These are phyloP conservation scores for Fringilla coelebs DNA, from an alignment of 2,797 vertebrate species.

Conservation along the genomic window DNA sequence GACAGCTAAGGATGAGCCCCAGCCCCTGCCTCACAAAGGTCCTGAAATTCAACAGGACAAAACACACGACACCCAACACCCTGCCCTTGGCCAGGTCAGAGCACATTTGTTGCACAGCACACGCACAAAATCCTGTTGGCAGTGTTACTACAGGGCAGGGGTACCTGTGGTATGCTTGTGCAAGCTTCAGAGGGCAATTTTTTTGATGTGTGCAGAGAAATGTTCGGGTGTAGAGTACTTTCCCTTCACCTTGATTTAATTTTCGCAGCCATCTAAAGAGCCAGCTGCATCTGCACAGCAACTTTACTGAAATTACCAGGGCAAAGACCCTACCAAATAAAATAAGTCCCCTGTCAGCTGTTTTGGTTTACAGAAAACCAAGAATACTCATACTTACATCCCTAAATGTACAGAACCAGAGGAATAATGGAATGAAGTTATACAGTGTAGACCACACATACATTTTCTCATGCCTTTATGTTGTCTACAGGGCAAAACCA, in stretches of 20 bases:
- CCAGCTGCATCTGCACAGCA: background rate
- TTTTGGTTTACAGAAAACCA: conserved; percentile 40
- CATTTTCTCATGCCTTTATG: conserved; percentile 24
- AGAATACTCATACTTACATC: background rate
- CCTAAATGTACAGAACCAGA: background rate
- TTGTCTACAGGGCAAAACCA: background rate
- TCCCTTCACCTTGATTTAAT: background rate
- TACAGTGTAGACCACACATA: background rate
- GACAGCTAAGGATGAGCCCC: background rate
- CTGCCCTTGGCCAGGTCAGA: background rate
- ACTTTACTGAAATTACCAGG: conserved; percentile 37
- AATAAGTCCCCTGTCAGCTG: conserved; percentile 14
- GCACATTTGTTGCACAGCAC: background rate
- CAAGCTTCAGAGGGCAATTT: background rate
- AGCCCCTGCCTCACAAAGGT: background rate
- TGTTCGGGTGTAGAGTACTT: background rate
- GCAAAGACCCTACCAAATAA: conserved; percentile 40
- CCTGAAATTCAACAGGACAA: background rate
- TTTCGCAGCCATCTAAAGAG: background rate
- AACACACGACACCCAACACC: fast-evolving
- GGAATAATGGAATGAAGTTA: conserved; percentile 23
- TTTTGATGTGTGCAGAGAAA: background rate
- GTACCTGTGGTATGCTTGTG: background rate
- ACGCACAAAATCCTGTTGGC: background rate
- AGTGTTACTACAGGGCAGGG: background rate